Conservation (phyloP, 2,888 invertebrate species). For the Drosophila seclusa region DNA sequence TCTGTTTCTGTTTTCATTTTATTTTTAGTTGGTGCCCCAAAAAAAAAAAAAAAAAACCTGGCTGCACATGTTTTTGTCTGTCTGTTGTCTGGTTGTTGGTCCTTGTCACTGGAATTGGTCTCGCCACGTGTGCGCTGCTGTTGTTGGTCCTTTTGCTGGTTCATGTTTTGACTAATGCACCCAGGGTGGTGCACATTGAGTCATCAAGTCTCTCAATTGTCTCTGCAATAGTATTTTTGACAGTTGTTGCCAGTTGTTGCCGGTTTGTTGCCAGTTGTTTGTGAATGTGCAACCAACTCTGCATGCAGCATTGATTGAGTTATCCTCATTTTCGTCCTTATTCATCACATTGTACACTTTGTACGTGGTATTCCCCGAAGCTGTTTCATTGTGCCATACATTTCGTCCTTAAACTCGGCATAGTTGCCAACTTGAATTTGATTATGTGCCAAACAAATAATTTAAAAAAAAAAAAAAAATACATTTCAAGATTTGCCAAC, state of each 20-base stretch:
- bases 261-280: slow-evolving; percentile 21
- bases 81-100: slow-evolving; percentile 12
- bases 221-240: slow-evolving; percentile 57
- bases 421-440: slow-evolving; percentile 45
- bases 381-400: slow-evolving; percentile 31
- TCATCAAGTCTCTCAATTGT: slow-evolving; percentile 62
- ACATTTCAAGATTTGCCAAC: slow-evolving; percentile 23
- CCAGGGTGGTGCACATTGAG: slow-evolving; percentile 69
- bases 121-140: slow-evolving; percentile 47
- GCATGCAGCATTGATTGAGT: slow-evolving; percentile 76
- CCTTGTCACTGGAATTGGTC: slow-evolving; percentile 30
- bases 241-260: slow-evolving; percentile 31
- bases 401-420: slow-evolving; percentile 6
- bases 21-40: slow-evolving; percentile 26
- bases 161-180: slow-evolving; percentile 67
- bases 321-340: slow-evolving; percentile 30
- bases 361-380: slow-evolving; percentile 34
- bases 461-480: slow-evolving; percentile 10
- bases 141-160: slow-evolving; percentile 14
- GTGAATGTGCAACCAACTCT: slow-evolving; percentile 36
- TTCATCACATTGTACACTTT: slow-evolving; percentile 30
- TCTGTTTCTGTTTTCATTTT: slow-evolving; percentile 28
- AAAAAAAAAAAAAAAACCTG: slow-evolving; percentile 28
- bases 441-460: slow-evolving; percentile 31
- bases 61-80: slow-evolving; percentile 59